Evolutionary conservation across 2,797 vertebrate genomes (phyloP), one percentile per base, ranked within the genome.

Genomic region (Nyctalus aviator): DNA sequence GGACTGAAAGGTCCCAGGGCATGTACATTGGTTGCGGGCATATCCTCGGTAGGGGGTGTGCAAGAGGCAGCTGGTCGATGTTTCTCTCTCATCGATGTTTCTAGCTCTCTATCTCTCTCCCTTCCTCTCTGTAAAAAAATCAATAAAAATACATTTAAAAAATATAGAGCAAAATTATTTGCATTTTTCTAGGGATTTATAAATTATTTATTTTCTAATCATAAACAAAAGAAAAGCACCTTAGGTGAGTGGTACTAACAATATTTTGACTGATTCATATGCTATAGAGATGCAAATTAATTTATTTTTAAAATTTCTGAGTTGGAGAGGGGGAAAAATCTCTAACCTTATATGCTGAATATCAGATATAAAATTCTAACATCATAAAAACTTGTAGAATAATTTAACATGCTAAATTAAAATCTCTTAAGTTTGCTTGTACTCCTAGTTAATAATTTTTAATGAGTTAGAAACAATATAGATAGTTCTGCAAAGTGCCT

Each of bases 251-350:
- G 20, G 53, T 55, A 55, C 53, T 55, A 92, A 73, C 2, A 35
- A 35, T 81, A 64, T 21, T 92, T 94, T 94, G 1, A 72, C 59
- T 85, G 44, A 18, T 7, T 93, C 46, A 17, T 62, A n/a, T 55
- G 69, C 44, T 84, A n/a, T 30, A 92, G 87, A n/a, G 64, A 64
- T 85, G 55, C 7, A 90, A 91, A 69, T 66, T 77, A n/a, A 68
- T 90, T 93, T 90, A 69, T 85, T 96, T 72, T 32, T 72, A 88
- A 87, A 83, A 62, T 11, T 82, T 79, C 25, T 93, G 55, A 86
- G 69, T 64, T 93, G 11, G 32, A 92, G 59, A 57, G 13, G 27
- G 17, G 44, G 20, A 9, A 30, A 81, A 48, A 4, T 41, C 21
- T 90, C 44, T 64, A 91, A 64, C 9, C 13, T 75, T 59, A 90